phyloP scores from a whole-genome alignment of 1,140 invertebrate species.

The Diabrotica virgifera region DNA sequence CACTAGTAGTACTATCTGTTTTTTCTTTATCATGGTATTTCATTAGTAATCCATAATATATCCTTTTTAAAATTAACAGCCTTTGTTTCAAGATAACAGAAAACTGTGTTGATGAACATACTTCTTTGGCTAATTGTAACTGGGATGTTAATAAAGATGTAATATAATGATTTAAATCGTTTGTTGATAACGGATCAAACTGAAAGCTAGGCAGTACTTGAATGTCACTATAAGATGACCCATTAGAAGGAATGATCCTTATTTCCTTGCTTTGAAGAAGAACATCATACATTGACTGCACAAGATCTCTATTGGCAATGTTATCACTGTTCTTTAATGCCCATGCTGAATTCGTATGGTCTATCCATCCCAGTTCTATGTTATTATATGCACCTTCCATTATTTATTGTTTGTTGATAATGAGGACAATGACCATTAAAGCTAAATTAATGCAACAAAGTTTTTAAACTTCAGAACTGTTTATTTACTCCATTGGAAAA shows the following conservation, averaged over 20 bases:
- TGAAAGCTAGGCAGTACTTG: slow-evolving; percentile 51
- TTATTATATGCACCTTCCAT: slow-evolving; percentile 37
- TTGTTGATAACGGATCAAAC: slow-evolving; percentile 49
- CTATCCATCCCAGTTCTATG: slow-evolving; percentile 53
- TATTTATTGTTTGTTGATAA: background rate
- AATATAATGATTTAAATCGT: slow-evolving; percentile 57
- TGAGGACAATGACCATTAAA: too few relatives aligned
- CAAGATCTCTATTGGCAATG: slow-evolving; percentile 54
- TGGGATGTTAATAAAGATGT: slow-evolving; percentile 54
- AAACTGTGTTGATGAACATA: slow-evolving; percentile 58
- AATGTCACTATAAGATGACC: slow-evolving; percentile 41
- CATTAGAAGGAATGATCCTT: slow-evolving; percentile 39
- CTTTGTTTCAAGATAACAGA: slow-evolving; percentile 55
- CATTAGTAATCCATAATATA: slow-evolving; percentile 57
- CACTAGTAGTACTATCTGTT: slow-evolving; percentile 26
- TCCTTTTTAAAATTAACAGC: slow-evolving; percentile 59
- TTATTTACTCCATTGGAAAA: background rate
- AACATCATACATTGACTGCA: slow-evolving; percentile 55
- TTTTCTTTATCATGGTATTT: slow-evolving; percentile 57
- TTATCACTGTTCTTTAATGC: slow-evolving; percentile 57
- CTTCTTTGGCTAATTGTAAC: slow-evolving; percentile 54
- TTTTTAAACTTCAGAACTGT: background rate
- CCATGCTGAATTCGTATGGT: slow-evolving; percentile 59
- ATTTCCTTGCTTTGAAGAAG: slow-evolving; percentile 56
- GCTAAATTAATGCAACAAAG: too few relatives aligned